These are phyloP conservation scores for Strix uralensis DNA, from an alignment of 2,113 vertebrate genomes.

Conservation along the genomic window DNA sequence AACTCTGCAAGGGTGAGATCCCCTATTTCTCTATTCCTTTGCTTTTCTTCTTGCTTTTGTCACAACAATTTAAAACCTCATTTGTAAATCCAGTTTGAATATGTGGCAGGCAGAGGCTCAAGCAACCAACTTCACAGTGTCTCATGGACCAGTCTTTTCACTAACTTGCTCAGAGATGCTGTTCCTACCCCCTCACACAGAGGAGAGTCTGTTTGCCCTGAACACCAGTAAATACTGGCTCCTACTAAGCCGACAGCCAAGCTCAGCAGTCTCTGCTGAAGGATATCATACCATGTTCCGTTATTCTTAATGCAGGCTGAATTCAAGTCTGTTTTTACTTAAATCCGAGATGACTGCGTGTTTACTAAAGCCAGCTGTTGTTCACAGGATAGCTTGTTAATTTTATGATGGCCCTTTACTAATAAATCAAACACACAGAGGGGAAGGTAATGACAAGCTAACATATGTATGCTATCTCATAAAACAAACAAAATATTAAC, in stretches of 20 bases:
- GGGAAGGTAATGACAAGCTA: slow-evolving; percentile 14
- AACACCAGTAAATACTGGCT: neutral
- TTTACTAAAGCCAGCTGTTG: slow-evolving; percentile 63
- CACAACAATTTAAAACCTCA: neutral
- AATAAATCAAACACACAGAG: slow-evolving; percentile 29
- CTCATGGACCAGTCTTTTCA: neutral
- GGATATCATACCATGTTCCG: neutral
- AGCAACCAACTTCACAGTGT: neutral
- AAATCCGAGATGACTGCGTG: slow-evolving; percentile 28
- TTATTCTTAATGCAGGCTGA: slow-evolving; percentile 13
- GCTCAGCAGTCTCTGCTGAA: neutral
- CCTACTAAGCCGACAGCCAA: neutral
- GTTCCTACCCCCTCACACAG: neutral
- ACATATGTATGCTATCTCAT: slow-evolving; percentile 25
- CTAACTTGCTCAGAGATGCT: neutral
- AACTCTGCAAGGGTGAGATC: neutral
- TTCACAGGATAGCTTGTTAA: slow-evolving; percentile 21
- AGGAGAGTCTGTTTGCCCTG: neutral
- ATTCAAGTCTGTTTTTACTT: slow-evolving; percentile 64
- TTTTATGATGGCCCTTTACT: slow-evolving; percentile 34
- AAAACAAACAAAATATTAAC: slow-evolving; percentile 44
- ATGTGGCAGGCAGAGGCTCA: neutral
- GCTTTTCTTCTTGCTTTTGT: neutral
- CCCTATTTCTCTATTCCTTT: neutral
- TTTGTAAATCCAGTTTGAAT: neutral